phyloP scores from a whole-genome alignment of 2,888 invertebrate genomes.

The Ormyrus nitidulus region DNA sequence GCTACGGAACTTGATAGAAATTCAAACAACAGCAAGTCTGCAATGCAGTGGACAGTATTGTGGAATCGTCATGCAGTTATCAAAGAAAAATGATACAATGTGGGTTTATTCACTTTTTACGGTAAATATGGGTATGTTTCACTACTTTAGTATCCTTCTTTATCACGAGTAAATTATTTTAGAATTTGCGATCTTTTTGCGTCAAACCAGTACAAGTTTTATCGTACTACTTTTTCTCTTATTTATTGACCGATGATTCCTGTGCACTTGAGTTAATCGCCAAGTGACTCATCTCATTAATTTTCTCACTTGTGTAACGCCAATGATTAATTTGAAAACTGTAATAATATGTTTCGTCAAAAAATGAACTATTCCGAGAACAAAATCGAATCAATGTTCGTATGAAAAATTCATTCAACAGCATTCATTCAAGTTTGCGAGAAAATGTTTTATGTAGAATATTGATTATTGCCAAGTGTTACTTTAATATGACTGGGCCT shows the following conservation, averaged over 20 bases:
- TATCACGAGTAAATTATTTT: too few species aligned
- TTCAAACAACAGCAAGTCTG: constrained; percentile 18
- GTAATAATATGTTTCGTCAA: neutral
- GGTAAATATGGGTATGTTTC: neutral
- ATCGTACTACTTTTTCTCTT: neutral
- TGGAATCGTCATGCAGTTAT: constrained; percentile 5
- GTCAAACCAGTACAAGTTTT: neutral
- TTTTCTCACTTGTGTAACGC: neutral
- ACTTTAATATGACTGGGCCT: too few species aligned
- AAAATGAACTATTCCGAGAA: constrained; percentile 9
- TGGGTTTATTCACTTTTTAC: constrained; percentile 32
- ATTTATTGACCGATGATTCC: neutral
- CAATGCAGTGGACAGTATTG: constrained; percentile 5
- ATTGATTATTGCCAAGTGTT: too few species aligned
- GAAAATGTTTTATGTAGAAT: too few species aligned
- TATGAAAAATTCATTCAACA: too few species aligned
- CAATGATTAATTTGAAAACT: constrained; percentile 11
- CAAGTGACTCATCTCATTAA: constrained; percentile 9
- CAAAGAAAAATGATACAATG: constrained; percentile 27
- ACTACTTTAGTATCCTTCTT: too few species aligned
- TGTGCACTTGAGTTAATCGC: neutral
- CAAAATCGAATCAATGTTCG: neutral
- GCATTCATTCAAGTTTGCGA: too few species aligned
- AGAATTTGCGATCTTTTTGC: too few species aligned
- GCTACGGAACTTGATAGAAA: neutral